phyloP scores from a whole-genome alignment of 2,888 invertebrate genomes.

The Lymantria dispar region DNA sequence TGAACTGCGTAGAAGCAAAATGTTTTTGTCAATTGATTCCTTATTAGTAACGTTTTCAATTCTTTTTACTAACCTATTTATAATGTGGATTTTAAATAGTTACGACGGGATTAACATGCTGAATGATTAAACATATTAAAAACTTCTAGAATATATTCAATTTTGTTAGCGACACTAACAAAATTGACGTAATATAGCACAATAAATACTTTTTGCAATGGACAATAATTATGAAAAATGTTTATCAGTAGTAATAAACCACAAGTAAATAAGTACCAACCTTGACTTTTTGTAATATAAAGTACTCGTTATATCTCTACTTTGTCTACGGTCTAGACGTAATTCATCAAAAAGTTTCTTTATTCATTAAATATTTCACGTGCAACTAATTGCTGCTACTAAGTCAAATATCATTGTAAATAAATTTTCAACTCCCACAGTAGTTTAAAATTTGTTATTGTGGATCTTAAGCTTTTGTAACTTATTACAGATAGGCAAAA shows the following conservation, averaged over 20 bases:
- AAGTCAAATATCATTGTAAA: not conserved
- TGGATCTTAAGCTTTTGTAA: no score
- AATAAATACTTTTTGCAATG: not conserved
- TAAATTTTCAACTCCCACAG: not conserved
- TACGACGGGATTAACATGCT: no score
- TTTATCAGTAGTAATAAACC: conserved; percentile 3
- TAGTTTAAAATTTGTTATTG: not conserved
- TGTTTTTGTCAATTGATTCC: no score
- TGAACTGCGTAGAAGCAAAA: no score
- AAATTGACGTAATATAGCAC: not conserved
- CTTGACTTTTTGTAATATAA: conserved; percentile 18
- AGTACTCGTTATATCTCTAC: not conserved
- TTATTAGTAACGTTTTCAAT: no score
- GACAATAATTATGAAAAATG: not conserved
- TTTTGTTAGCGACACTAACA: no score
- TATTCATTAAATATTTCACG: conserved; percentile 5
- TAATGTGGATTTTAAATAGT: no score
- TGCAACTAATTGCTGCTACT: not conserved
- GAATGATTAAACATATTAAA: no score
- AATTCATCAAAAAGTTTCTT: conserved; percentile 25
- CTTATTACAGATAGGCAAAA: no score
- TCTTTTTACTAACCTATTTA: no score
- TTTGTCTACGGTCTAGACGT: conserved; percentile 20
- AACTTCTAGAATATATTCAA: no score
- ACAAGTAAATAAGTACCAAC: conserved; percentile 13